Evolutionary conservation across 2,888 invertebrate species (phyloP).

Genomic region (Mantis religiosa): DNA sequence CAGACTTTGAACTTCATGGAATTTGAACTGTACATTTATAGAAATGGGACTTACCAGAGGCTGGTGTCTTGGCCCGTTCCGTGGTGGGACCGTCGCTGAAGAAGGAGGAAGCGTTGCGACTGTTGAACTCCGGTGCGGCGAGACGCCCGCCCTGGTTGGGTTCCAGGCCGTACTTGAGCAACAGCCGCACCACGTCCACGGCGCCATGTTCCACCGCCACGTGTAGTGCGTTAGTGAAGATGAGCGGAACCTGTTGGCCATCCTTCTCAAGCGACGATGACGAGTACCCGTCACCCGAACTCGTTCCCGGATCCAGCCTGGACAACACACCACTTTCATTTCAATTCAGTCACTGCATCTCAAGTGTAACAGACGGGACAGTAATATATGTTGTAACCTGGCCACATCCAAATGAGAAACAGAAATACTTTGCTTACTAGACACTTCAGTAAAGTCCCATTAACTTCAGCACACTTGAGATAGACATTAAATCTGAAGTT

Average conservation of each 20-base stretch:
- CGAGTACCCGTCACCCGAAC: background rate
- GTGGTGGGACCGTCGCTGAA: constrained; percentile 9
- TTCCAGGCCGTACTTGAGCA: constrained; percentile 53
- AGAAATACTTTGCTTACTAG: too few relatives aligned
- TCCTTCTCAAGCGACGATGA: constrained; percentile 19
- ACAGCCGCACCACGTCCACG: constrained; percentile 49
- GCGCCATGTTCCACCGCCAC: constrained; percentile 55
- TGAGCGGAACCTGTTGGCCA: constrained; percentile 39
- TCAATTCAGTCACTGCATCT: background rate
- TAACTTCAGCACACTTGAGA: too few relatives aligned
- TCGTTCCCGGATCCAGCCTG: constrained; percentile 22
- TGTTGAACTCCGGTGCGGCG: constrained; percentile 30
- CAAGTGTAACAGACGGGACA: too few relatives aligned
- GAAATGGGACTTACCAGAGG: background rate
- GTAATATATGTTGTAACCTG: too few relatives aligned
- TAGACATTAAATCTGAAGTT: too few relatives aligned
- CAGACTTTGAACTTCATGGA: too few relatives aligned
- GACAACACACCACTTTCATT: background rate
- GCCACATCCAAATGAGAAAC: too few relatives aligned
- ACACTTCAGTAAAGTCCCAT: too few relatives aligned
- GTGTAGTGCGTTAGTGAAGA: constrained; percentile 54
- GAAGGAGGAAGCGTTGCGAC: constrained; percentile 20
- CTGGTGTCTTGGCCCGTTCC: constrained; percentile 4
- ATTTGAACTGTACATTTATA: too few relatives aligned
- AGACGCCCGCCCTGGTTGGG: constrained; percentile 51